Percentiles rank a stretch among this genome's conserved stretches.
Evolutionary conservation across 2,888 invertebrate genomes (phyloP).

Genomic region (Scaptomyza tumidula): DNA sequence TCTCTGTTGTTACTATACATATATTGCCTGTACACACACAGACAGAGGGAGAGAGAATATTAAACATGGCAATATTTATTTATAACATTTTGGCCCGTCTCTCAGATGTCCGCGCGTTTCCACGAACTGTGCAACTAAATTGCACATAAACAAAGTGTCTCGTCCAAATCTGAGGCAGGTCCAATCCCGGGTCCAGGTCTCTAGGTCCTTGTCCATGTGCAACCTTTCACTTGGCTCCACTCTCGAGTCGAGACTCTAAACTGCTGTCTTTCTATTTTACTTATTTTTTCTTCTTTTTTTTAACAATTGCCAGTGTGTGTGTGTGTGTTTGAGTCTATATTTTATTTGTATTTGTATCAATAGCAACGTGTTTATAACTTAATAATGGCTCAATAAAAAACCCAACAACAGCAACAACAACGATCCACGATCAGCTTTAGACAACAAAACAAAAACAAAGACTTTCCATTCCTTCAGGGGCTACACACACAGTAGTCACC

Average conservation of each 20-base stretch:
- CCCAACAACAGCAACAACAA: constrained; percentile 37
- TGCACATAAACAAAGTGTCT: constrained; percentile 64
- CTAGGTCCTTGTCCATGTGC: constrained; percentile 16
- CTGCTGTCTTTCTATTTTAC: constrained; percentile 53
- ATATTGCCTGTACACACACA: constrained; percentile 54
- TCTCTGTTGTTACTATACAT: neutral
- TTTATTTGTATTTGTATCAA: constrained; percentile 79
- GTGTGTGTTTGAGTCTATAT: constrained; percentile 22
- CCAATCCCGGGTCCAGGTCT: constrained; percentile 27
- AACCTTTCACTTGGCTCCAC: constrained; percentile 21
- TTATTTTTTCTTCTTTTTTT: constrained; percentile 25
- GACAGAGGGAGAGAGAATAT: constrained; percentile 51
- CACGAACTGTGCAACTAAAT: constrained; percentile 63
- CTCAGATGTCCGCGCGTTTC: constrained; percentile 34
- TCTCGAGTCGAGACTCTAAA: constrained; percentile 20
- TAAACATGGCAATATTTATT: constrained; percentile 75
- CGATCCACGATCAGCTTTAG: constrained; percentile 33
- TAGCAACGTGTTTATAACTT: constrained; percentile 79
- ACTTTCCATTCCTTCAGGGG: constrained; percentile 67
- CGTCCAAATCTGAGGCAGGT: constrained; percentile 52
- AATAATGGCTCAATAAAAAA: constrained; percentile 81
- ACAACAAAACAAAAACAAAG: constrained; percentile 14
- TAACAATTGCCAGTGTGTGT: constrained; percentile 42
- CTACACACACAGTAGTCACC: constrained; percentile 56
- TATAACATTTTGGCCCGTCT: constrained; percentile 53